phyloP scores from a whole-genome alignment of 2,797 vertebrate species.

The Sternotherus odoratus region DNA sequence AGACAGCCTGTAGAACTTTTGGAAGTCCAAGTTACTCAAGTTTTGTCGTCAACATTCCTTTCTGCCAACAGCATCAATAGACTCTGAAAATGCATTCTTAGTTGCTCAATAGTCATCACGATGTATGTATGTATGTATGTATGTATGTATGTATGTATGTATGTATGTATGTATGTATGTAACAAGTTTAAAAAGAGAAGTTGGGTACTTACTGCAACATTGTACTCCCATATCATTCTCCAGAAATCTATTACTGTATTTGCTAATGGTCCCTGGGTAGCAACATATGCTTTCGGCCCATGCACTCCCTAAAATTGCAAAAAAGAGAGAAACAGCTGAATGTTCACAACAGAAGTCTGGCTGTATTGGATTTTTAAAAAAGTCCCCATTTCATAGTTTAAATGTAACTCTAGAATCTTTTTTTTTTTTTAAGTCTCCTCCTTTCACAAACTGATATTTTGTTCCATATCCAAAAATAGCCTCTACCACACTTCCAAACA shows the following conservation, averaged over 20 bases:
- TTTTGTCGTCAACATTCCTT: background rate
- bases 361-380: background rate
- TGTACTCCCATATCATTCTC: constrained; percentile 99
- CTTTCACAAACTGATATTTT: background rate
- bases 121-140: background rate
- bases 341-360: background rate
- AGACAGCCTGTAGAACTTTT: background rate
- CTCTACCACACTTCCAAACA: background rate
- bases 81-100: background rate
- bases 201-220: constrained; percentile 88
- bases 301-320: constrained; percentile 88
- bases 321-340: constrained; percentile 20
- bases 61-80: background rate
- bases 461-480: background rate
- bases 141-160: too few species aligned
- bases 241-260: constrained; percentile 98
- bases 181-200: background rate
- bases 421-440: background rate
- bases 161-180: background rate
- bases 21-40: background rate
- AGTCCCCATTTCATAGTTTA: background rate
- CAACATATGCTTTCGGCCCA: constrained; percentile 94
- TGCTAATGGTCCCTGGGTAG: constrained; percentile 94
- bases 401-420: background rate
- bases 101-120: background rate